These are phyloP conservation scores for Symphodus melops DNA, from an alignment of 2,113 vertebrate genomes.

Conservation along the genomic window DNA sequence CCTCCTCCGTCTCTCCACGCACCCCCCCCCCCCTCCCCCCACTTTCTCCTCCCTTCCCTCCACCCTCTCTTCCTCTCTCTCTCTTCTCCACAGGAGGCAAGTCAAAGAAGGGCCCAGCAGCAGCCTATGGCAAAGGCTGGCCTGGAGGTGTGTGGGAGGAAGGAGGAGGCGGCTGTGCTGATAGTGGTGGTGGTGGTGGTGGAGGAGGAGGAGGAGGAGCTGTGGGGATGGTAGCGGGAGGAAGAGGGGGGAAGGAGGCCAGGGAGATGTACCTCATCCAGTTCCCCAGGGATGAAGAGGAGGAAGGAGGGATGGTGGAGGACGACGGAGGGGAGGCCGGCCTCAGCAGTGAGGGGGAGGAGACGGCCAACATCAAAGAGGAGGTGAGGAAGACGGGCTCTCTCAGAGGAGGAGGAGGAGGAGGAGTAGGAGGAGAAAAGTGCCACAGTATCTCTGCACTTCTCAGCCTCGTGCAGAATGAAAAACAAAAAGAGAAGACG, in stretches of 20 bases:
- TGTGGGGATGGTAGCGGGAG: slow-evolving; percentile 61
- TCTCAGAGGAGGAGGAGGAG: slow-evolving; percentile 53
- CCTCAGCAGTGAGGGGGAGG: slow-evolving; percentile 81
- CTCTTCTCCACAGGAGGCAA: slow-evolving; percentile 80
- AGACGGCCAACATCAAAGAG: slow-evolving; percentile 85
- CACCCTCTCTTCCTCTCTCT: slow-evolving; percentile 43
- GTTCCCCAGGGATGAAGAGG: slow-evolving; percentile 79
- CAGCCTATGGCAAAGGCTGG: slow-evolving; percentile 80
- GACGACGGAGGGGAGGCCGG: slow-evolving; percentile 82
- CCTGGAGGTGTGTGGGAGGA: slow-evolving; percentile 83
- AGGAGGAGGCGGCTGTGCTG: slow-evolving; percentile 62
- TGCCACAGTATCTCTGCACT: slow-evolving; percentile 65
- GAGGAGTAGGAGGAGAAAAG: slow-evolving; percentile 71
- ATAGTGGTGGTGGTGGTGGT: slow-evolving; percentile 2
- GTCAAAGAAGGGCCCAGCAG: slow-evolving; percentile 74
- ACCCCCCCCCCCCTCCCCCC: slow-evolving; percentile 38
- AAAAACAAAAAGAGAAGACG: slow-evolving; percentile 26
- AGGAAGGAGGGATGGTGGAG: slow-evolving; percentile 74
- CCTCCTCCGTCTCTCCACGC: slow-evolving; percentile 47
- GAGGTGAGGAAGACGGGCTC: slow-evolving; percentile 82
- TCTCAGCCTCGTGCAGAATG: slow-evolving; percentile 40
- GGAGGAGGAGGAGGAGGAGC: slow-evolving; percentile 64
- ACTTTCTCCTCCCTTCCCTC: slow-evolving; percentile 40
- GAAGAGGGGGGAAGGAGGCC: slow-evolving; percentile 76
- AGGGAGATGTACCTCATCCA: slow-evolving; percentile 82